A percentile compares a stretch with the other conserved stretches of the same genome.
These are phyloP conservation scores for Anguilla rostrata DNA, from an alignment of 2,113 vertebrate genomes.

Conservation along the genomic window DNA sequence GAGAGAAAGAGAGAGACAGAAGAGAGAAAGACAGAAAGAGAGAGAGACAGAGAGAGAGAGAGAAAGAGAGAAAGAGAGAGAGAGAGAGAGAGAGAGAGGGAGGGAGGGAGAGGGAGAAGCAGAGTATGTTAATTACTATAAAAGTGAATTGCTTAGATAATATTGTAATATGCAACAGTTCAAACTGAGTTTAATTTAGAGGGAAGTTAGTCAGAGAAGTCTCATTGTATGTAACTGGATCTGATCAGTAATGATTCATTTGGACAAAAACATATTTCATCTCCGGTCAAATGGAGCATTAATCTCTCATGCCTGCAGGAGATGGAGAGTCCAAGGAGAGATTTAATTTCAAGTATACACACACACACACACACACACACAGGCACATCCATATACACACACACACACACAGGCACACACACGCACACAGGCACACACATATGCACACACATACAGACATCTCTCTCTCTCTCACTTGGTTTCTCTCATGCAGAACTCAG, in stretches of 20 bases:
- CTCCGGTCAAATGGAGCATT: no score
- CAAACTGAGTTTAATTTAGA: not conserved
- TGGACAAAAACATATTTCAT: no score
- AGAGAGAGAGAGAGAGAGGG: not conserved
- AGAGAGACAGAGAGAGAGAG: not conserved
- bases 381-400: conserved; percentile 10
- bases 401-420: not conserved
- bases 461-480: no score
- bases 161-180: no score
- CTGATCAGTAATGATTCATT: no score
- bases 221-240: not conserved
- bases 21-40: no score
- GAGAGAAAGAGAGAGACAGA: conserved; percentile 11
- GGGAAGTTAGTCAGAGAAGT: not conserved
- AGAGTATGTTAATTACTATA: not conserved
- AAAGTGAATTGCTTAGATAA: no score
- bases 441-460: not conserved
- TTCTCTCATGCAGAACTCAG: no score
- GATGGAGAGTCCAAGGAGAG: no score
- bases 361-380: not conserved
- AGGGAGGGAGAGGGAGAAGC: not conserved
- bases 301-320: no score
- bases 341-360: not conserved
- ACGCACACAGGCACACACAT: not conserved
- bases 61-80: not conserved